These are phyloP conservation scores for Formicarius rufipectus DNA, from an alignment of 2,113 vertebrate species.

Conservation along the genomic window DNA sequence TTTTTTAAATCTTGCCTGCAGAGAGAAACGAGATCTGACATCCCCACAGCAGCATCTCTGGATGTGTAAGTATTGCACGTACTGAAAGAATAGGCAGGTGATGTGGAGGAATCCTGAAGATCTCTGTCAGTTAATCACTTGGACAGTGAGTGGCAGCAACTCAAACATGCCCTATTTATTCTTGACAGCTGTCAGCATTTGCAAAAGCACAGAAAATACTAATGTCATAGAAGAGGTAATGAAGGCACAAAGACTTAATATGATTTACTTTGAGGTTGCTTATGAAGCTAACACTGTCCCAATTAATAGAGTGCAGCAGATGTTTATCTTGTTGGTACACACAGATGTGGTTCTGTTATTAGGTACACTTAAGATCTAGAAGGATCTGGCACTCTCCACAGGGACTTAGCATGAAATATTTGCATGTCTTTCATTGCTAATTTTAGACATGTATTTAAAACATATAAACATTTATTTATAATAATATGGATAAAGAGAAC, in stretches of 20 bases:
- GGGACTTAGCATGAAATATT: neutral
- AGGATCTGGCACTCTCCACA: neutral
- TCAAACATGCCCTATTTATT: neutral
- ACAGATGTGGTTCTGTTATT: neutral
- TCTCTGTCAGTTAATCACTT: neutral
- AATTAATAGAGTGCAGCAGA: neutral
- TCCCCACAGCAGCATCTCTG: neutral
- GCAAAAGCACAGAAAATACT: neutral
- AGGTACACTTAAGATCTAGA: neutral
- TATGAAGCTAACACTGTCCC: neutral
- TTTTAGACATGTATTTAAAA: neutral
- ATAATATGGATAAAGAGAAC: neutral
- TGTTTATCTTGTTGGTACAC: neutral
- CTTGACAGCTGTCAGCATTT: neutral
- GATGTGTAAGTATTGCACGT: neutral
- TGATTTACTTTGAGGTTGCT: neutral
- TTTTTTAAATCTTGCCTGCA: neutral
- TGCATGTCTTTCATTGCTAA: neutral
- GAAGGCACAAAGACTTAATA: neutral
- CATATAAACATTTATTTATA: neutral
- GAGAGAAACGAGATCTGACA: neutral
- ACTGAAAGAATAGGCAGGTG: neutral
- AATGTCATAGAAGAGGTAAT: neutral
- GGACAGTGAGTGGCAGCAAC: neutral
- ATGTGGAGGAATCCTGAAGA: fast-evolving